These are phyloP conservation scores for Aproaerema taeniolella DNA, from an alignment of 2,888 invertebrate genomes.

Conservation along the genomic window DNA sequence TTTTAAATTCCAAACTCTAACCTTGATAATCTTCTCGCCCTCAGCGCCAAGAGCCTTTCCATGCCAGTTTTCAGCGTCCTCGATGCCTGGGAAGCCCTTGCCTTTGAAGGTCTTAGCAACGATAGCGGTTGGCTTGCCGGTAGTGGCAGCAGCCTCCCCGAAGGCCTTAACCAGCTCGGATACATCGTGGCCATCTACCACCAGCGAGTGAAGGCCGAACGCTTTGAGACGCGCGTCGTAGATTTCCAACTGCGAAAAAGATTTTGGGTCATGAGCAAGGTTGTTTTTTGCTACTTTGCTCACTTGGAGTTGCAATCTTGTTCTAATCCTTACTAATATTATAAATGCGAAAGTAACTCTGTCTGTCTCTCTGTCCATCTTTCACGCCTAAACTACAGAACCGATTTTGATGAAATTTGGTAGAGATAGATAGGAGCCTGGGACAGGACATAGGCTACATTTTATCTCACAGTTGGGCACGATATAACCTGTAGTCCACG, in stretches of 20 bases:
- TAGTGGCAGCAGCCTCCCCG: constrained; percentile 84
- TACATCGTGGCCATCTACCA: constrained; percentile 98
- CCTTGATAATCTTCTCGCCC: constrained; percentile 81
- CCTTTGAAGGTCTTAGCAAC: constrained; percentile 98
- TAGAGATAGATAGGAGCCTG: no score
- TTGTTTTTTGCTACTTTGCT: no score
- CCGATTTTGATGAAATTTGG: no score
- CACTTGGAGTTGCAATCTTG: background rate
- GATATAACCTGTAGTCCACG: no score
- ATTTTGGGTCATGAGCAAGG: no score
- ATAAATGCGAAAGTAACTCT: no score
- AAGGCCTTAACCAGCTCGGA: constrained; percentile 93
- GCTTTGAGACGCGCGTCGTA: constrained; percentile 91
- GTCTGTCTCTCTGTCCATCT: no score
- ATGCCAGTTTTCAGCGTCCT: constrained; percentile 97
- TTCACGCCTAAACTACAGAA: no score
- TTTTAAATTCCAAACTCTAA: no score
- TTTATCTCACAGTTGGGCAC: no score
- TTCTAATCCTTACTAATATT: no score
- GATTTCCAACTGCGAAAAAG: constrained; percentile 78
- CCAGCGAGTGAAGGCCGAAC: constrained; percentile 93
- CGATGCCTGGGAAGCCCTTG: constrained; percentile 91
- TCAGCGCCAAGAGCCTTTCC: constrained; percentile 96
- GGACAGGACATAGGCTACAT: no score
- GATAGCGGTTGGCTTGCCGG: constrained; percentile 93